Evolutionary conservation across 2,113 vertebrate species (phyloP), one percentile per base, ranked within the genome.

Genomic region (Myrmecophaga tridactyla): DNA sequence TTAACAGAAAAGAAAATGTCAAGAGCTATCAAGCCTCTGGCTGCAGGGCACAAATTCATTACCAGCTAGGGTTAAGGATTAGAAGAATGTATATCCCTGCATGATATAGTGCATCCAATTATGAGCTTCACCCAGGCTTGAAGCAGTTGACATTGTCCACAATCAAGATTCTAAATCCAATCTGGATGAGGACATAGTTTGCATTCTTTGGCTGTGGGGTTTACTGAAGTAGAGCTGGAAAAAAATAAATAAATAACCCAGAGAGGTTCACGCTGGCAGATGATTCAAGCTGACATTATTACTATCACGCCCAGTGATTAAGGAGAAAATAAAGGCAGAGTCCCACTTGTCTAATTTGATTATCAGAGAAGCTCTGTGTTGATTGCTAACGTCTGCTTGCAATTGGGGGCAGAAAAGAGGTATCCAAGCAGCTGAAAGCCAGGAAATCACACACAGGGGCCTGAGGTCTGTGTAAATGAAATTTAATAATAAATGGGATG

Each of bases 341-440:
- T 92, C 97, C 96, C 95, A 86, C 95, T 96, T 97, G 97, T 90
- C 97, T 97, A 97, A 96, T 97, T 97, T 96, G 96, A 97, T 97
- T 96, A 96, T 96, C 96, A 91, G 94, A 96, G 89, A 95, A 90
- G 92, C 70, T 85, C 76, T 75, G 92, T 84, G 94, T 90, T 97
- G 96, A 96, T 97, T 94, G 86, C 89, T 83, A 97, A 96, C 1
- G 90, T 90, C 96, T 97, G 93, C 92, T 96, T 96, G 89, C 84
- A 94, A 69, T 1, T 53, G 90, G 92, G 93, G 89, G 36, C 94
- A 77, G 76, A 89, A 69, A 91, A 89, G 75, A 89, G n/a, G 46
- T 43, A 91, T 92, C 91, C 86, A 95, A 94, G 53, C n/a, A 90
- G 92, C 72, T 76, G 72, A 89, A 81, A 93, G 94, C 72, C 7